Evolutionary conservation across 2,888 invertebrate species (phyloP), one percentile per base, ranked within the genome.

Genomic region (Apotomis capreana): DNA sequence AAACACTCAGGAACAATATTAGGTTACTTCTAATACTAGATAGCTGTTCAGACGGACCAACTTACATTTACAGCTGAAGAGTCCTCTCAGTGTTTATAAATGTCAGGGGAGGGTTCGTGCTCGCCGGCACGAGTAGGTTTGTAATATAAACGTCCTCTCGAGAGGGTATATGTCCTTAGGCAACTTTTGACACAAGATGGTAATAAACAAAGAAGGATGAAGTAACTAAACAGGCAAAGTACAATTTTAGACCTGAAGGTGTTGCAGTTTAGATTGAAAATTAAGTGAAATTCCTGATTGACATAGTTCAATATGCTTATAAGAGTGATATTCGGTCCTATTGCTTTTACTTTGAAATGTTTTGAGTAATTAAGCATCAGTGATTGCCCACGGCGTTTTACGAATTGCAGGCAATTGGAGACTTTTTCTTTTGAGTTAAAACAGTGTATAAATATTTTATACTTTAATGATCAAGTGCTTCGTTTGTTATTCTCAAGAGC

Each of bases 131-230:
- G 37, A 4, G 1, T 13, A 70, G 67, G 3, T 55, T 70, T 15
- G 70, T 64, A n/a, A n/a, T 49, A 70, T 61, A 70, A 70, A 70
- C 51, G 60, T 67, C 70, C 70, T 65, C 70, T 70, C 54, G 37
- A 65, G 49, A 65, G 70, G 65, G 59, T 40, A 60, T 46, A 61
- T 37, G 61, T 58, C 52, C 58, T 70, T n/a, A 5, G 44, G 69
- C 63, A 51, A 44, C 63, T 59, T 69, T 63, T 60, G 68, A 68
- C 52, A 60, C 59, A 68, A 68, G 15, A 60, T 2, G 6, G n/a
- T 52, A 4, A 58, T 46, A 51, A 40, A 68, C 15, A 15, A 37
- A 51, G 15, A 5, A 52, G 51, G 36, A 59, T 51, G 8, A 59
- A 59, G 40, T 37, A 0, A 6, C 12, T 12, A 15, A 44, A 37